A percentile compares a stretch with the other conserved stretches of the same genome.
phyloP scores from a whole-genome alignment of 1,140 invertebrate genomes.

The Heliconius hermathena region DNA sequence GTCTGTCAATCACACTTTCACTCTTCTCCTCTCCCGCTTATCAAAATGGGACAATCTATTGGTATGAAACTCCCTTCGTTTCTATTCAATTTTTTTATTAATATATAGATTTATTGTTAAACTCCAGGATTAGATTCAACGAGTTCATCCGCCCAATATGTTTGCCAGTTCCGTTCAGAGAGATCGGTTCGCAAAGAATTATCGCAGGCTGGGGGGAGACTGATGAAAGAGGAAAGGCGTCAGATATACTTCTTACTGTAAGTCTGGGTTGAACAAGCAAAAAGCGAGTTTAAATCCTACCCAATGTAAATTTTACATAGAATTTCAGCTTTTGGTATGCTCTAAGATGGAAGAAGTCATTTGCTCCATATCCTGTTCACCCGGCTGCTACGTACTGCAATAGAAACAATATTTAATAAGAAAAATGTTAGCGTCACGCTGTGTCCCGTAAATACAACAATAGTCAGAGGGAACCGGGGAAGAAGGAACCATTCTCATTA shows the following conservation, averaged over 20 bases:
- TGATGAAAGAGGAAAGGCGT: slow-evolving; percentile 7
- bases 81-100: background rate
- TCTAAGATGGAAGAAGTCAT: too few relatives aligned
- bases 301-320: background rate
- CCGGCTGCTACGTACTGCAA: too few relatives aligned
- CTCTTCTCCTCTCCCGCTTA: too few relatives aligned
- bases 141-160: slow-evolving; percentile 39
- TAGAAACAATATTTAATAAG: too few relatives aligned
- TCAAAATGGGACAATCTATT: background rate
- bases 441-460: too few relatives aligned
- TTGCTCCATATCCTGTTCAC: too few relatives aligned
- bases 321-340: background rate
- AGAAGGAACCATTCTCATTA: background rate
- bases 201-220: slow-evolving; percentile 40
- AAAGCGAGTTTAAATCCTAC: background rate
- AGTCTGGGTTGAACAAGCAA: background rate
- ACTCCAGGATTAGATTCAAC: slow-evolving; percentile 29
- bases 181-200: background rate
- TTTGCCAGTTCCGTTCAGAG: slow-evolving; percentile 24
- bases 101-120: background rate
- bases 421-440: too few relatives aligned
- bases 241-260: slow-evolving; percentile 28
- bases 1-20: too few relatives aligned
- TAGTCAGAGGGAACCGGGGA: background rate
- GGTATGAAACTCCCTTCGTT: background rate